Base-by-base conservation (phyloP, 2,797 vertebrate species). In the Serranus cabrilla region DNA sequence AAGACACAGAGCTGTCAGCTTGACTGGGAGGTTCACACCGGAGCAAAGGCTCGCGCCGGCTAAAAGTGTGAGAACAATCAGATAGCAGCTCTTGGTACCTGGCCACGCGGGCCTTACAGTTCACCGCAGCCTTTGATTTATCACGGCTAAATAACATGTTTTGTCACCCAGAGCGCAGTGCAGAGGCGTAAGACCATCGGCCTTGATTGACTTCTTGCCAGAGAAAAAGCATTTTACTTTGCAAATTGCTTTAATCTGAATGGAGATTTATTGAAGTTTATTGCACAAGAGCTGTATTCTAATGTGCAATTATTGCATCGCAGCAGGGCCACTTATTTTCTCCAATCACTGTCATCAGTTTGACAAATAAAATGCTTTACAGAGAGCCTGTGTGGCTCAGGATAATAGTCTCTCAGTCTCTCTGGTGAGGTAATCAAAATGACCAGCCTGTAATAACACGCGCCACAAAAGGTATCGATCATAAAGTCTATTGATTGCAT, bases 1-100 rank as follows among this genome's bases (percentile, higher is more conserved):
- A 80, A 81, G 86, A 90, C 74, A 81, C 78, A 8, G 54, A 74
- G 79, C 84, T 85, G 85, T 87, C 78, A 54, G 74, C 66, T 74
- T 59, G 75, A 79, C 86, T 77, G 65, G 51, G 74, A 76, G 85
- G 74, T 83, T 81, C 75, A 81, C 78, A 11, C 43, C 11, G 59
- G 79, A 74, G 80, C 76, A 85, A 76, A 88, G 80, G 73, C 68
- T 87, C 59, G 68, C 1, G 8, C 60, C 18, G 80, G 58, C 78
- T 57, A 51, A 82, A 43, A 50, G 69, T 67, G 57, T 61, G 60
- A 87, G 81, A 83, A 72, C 79, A 80, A 87, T 82, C 90, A 81
- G 81, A 87, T 83, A 86, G 80, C 74, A 77, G 74, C 58, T 69
- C 61, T 72, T 18, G 21, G 46, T 76, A 54, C 50, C 60, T 58